Evolutionary conservation across 2,888 invertebrate genomes (phyloP), one percentile per base, ranked within the genome.

Genomic region (Hypomecis atomaria): DNA sequence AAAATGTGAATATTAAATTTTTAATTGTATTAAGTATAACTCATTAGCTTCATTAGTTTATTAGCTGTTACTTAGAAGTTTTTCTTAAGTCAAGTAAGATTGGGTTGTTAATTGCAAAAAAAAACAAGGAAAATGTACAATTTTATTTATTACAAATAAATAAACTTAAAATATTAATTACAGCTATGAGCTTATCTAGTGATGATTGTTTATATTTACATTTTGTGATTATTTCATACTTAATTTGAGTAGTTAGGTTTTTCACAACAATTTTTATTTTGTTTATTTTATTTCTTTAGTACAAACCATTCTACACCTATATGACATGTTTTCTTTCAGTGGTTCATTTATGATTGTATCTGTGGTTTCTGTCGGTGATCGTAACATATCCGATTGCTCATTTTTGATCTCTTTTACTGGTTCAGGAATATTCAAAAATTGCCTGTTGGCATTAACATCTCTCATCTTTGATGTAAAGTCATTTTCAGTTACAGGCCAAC

Each of bases 231-330:
- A 11, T 7, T 8, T 9, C 7, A 9, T 11, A 45, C 11, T 45
- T 8, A 23, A 2, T 9, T 3, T 38, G 9, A 38, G 38, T 8
- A 8, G 38, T 38, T 3, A 9, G 6, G 38, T 23, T 23, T 23
- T 23, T 38, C 6, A 38, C 38, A 43, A 9, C 43, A 43, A 43
- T n/a, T 10, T 11, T 43, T 0, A 43, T 43, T n/a, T 43, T n/a
- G 3, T 10, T 45, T 45, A 55, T 45, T 10, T 55, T 55, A 45
- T 55, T 45, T 87, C 85, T 65, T 81, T 85, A 4, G 82, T 81
- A 71, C 91, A 92, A 37, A 87, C 73, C 85, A 92, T 85, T 69
- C 76, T 85, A 72, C 91, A 92, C 69, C 83, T 86, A 63, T 90
- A 92, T 0, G 87, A 71, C 11, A 85, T 80, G 64, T 89, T 88